These are phyloP conservation scores for Telenomus remus DNA, from an alignment of 1,140 invertebrate genomes.

Conservation along the genomic window DNA sequence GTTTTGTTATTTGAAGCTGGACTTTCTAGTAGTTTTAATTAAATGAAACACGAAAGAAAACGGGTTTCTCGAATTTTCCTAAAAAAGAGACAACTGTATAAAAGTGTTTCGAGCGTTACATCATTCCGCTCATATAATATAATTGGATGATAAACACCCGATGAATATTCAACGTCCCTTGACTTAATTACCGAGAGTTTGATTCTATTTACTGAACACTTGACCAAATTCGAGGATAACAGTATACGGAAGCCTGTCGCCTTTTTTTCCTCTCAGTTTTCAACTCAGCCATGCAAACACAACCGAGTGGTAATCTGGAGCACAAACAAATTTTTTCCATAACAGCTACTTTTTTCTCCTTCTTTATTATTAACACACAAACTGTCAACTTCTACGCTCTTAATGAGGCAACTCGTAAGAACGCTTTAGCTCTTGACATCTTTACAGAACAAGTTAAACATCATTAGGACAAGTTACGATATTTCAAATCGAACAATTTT, in stretches of 20 bases:
- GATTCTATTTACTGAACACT: constrained; percentile 15
- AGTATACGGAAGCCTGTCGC: background rate
- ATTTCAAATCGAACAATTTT: too few relatives aligned
- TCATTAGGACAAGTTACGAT: background rate
- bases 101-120: constrained; percentile 14
- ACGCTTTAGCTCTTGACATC: constrained; percentile 15
- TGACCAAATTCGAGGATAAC: constrained; percentile 24
- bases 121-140: too few relatives aligned
- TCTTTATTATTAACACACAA: too few relatives aligned
- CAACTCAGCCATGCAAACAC: background rate
- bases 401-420: background rate
- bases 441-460: constrained; percentile 14
- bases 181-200: constrained; percentile 12
- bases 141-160: constrained; percentile 14
- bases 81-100: too few relatives aligned
- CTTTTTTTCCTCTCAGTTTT: background rate
- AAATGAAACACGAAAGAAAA: too few relatives aligned
- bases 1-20: too few relatives aligned
- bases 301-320: constrained; percentile 1
- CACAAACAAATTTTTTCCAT: constrained; percentile 24
- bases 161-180: constrained; percentile 25
- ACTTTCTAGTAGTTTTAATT: too few relatives aligned
- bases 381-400: constrained; percentile 4
- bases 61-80: too few relatives aligned
- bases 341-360: too few relatives aligned